Conservation (phyloP, 2,797 vertebrate genomes). For the Myotis vivesi region DNA sequence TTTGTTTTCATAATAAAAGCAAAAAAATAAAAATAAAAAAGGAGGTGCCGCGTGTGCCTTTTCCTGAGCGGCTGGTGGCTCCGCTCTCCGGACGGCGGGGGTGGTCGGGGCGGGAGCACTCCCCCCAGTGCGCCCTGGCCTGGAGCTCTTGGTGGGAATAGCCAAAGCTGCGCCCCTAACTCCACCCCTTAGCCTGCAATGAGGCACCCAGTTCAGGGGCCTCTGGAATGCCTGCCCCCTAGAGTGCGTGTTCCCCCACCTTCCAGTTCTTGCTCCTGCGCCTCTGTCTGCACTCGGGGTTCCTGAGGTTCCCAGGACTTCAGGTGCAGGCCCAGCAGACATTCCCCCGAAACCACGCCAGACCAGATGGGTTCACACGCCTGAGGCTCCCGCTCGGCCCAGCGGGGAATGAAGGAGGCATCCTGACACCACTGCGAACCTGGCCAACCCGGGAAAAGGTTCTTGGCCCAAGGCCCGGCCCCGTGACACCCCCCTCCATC, state of each 20-base stretch:
- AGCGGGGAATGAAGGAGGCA: fast-evolving
- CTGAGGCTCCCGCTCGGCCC: fast-evolving
- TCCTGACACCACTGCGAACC: fast-evolving
- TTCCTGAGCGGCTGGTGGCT: conserved; percentile 8
- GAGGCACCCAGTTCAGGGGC: background rate
- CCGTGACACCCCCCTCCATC: fast-evolving
- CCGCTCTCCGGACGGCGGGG: no score
- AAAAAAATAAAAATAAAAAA: conserved; percentile 82
- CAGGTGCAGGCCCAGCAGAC: background rate
- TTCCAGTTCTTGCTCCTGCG: fast-evolving
- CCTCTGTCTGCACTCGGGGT: background rate
- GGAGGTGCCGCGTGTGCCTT: conserved; percentile 49
- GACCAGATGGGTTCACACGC: fast-evolving
- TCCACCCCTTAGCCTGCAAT: background rate
- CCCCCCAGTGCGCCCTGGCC: no score
- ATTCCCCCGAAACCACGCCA: fast-evolving
- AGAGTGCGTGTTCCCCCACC: fast-evolving
- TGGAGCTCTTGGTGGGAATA: background rate
- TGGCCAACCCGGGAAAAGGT: background rate
- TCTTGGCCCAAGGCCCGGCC: fast-evolving
- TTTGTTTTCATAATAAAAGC: conserved; percentile 96
- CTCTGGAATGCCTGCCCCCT: background rate
- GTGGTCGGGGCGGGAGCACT: no score
- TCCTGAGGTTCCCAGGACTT: background rate
- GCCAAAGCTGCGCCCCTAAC: background rate